Base-by-base conservation (phyloP, 2,113 vertebrate genomes). In the Ophthalmotilapia sp. region DNA sequence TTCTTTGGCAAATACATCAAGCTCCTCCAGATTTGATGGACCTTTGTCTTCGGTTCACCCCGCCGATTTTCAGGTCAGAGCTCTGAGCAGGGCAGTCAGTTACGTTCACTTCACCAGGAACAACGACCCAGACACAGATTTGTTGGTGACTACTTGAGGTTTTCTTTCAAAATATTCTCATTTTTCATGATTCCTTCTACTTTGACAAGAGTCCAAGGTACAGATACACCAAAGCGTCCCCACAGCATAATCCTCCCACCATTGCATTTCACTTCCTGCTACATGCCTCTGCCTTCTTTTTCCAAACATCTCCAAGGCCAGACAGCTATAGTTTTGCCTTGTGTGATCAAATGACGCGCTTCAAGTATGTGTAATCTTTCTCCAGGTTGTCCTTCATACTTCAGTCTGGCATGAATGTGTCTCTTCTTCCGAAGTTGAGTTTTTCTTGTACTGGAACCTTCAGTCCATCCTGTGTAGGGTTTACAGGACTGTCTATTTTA, bases 401-500 rank as follows among this genome's bases (percentile, higher is more conserved):
- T 33, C 29, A 62, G 29, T 19, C 29, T 33, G 58, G 58, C 58
- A 19, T 11, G 58, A 62, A 62, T 33, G 29, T 10, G 29, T 19
- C 4, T 65, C 6, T 38, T 36, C 60, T 3, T 36, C 4, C 0
- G 4, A 65, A 65, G 60, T 65, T 36, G 10, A 12, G 31, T 65
- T n/a, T 0, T 65, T 38, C 31, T n/a, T 21, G 10, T 36, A 38
- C 10, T 65, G 60, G 31, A 13, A 65, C 33, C 17, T 65, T 7
- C 10, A 0, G 19, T 38, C 4, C 17, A n/a, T 31, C 33, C 33
- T 33, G 29, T n/a, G 56, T 17, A n/a, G 2, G 19, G 19, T 36
- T 65, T 12, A 33, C 1, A 0, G 17, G 17, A 65, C 4, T n/a
- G 31, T n/a, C 60, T 65, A 7, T 3, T 65, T 38, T 13, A 12